Base-by-base conservation (phyloP, 2,113 vertebrate genomes). In the Eulacestoma nigropectus region DNA sequence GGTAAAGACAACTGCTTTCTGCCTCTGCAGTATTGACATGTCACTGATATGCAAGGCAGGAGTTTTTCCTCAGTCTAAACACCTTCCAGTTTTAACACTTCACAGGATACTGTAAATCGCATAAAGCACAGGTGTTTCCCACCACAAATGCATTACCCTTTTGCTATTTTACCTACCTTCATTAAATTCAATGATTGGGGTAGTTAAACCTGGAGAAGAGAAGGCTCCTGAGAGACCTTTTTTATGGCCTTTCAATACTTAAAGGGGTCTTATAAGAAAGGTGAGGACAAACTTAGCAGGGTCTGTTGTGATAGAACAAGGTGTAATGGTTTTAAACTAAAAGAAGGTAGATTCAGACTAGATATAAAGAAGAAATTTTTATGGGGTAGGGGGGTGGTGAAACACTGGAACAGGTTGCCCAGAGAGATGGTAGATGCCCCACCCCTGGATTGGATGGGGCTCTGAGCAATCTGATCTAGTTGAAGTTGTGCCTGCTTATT, bases 171-270 rank as follows among this genome's bases (percentile, higher is more conserved):
- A 46, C 26, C 42, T 50, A 0, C 26, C 9, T 50, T 83, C 16
- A 33, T 37, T 88, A 18, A 42, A 12, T 52, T 85, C 16, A 5
- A 1, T 72, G 52, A 11, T 1, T 37, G 7, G 5, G 11, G 6
- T 17, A 25, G 25, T 26, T 89, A 15, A 57, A n/a, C 32, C 52
- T 67, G 25, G 25, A 44, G 47, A 69, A 69, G 8, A 83, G 26
- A 35, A 79, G n/a, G 32, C 15, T 44, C 15, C 2, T 1, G 5
- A 8, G 9, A 76, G 52, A 63, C 15, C 5, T 19, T 33, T 59
- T 4, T 3, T n/a, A 20, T 3, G 1, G 16, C 25, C 39, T 76
- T 68, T 20, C 29, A 27, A 0, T 64, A 41, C 4, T 21, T 76
- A 13, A 80, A 87, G 32, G 7, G 10, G 5, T 4, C 42, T 16